phyloP scores from a whole-genome alignment of 2,888 invertebrate genomes.

The Lithophane socia region DNA sequence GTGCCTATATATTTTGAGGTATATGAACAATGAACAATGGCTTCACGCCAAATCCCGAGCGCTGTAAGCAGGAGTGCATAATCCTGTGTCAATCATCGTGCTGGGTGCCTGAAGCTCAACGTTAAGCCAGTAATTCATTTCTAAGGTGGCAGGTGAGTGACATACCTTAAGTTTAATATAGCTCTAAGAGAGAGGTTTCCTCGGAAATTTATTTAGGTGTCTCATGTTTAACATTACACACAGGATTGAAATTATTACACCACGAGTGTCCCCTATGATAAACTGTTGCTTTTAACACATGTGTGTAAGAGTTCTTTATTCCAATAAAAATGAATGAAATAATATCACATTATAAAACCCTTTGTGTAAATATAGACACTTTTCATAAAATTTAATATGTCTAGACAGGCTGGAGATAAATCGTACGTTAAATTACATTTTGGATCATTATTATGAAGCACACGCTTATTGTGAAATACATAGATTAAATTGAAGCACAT shows the following conservation, averaged over 20 bases:
- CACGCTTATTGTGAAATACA: slow-evolving; percentile 11
- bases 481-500: slow-evolving; percentile 26
- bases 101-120: slow-evolving; percentile 23
- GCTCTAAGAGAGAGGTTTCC: slow-evolving; percentile 5
- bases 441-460: slow-evolving; percentile 27
- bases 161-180: slow-evolving; percentile 23
- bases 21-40: slow-evolving; percentile 4
- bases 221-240: slow-evolving; percentile 6
- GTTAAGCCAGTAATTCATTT: slow-evolving; percentile 39
- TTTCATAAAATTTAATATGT: slow-evolving; percentile 52
- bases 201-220: slow-evolving; percentile 21
- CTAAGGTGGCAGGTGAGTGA: slow-evolving; percentile 14
- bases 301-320: neutral
- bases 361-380: slow-evolving; percentile 26
- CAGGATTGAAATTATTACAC: neutral
- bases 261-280: neutral
- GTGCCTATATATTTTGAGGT: neutral
- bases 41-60: slow-evolving; percentile 9
- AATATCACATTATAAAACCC: slow-evolving; percentile 16
- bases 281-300: neutral
- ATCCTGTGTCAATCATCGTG: slow-evolving; percentile 41
- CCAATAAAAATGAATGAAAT: slow-evolving; percentile 14
- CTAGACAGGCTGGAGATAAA: slow-evolving; percentile 55
- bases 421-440: slow-evolving; percentile 41
- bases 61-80: slow-evolving; percentile 23